A percentile compares a stretch with the other conserved stretches of the same genome.
Conservation (phyloP, 92 coral and sea anemone genomes). For the Zoanthus solanderi region DNA sequence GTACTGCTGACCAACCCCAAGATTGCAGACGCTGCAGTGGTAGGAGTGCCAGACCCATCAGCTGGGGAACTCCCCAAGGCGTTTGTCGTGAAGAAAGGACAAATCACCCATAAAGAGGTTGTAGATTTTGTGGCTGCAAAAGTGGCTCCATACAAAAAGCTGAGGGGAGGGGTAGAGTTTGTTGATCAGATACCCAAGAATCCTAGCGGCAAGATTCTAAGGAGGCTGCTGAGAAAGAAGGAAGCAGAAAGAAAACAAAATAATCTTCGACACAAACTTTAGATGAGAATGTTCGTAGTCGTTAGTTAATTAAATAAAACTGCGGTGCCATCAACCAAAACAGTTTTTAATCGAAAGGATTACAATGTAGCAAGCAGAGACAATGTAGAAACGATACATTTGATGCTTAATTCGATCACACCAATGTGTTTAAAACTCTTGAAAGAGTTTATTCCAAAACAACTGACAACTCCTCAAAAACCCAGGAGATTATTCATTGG, state of each 20-base stretch:
- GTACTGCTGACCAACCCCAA: slow-evolving; percentile 67
- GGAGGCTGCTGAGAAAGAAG: slow-evolving; percentile 45
- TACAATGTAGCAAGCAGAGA: too few relatives aligned
- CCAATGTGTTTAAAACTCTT: too few relatives aligned
- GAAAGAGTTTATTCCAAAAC: too few relatives aligned
- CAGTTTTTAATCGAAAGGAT: too few relatives aligned
- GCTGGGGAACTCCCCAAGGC: slow-evolving; percentile 85
- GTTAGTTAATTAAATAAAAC: too few relatives aligned
- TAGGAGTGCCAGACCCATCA: slow-evolving; percentile 79
- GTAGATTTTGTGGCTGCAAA: slow-evolving; percentile 55
- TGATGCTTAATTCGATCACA: too few relatives aligned
- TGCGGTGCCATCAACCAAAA: too few relatives aligned
- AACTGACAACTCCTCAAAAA: too few relatives aligned
- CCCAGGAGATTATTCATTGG: too few relatives aligned
- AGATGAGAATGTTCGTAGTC: background rate
- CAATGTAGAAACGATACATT: too few relatives aligned
- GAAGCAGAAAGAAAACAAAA: slow-evolving; percentile 3
- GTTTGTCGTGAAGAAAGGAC: slow-evolving; percentile 69
- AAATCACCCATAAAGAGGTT: slow-evolving; percentile 63
- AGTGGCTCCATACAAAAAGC: slow-evolving; percentile 79
- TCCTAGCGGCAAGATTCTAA: slow-evolving; percentile 65
- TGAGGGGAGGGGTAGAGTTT: slow-evolving; percentile 82
- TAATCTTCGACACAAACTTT: slow-evolving; percentile 11
- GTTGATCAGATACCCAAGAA: slow-evolving; percentile 70
- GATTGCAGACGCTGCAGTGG: slow-evolving; percentile 76